Conservation (phyloP, 1,140 invertebrate species). For the Stegodyphus dumicola region DNA sequence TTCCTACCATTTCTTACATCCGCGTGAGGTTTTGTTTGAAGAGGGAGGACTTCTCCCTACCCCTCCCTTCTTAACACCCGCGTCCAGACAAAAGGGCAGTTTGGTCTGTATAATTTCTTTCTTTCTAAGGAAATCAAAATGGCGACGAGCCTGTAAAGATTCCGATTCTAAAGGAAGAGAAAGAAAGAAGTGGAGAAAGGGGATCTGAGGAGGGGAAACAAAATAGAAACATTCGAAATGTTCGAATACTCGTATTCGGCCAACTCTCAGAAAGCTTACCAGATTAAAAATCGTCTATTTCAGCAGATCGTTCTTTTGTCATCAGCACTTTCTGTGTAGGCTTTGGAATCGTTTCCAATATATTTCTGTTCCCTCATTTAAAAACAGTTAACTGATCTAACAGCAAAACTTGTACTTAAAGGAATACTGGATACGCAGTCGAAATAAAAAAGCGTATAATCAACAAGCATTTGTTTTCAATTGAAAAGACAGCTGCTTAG, state of each 20-base stretch:
- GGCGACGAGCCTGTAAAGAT: background rate
- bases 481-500: no score
- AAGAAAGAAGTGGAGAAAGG: background rate
- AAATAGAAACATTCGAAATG: background rate
- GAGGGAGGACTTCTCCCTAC: conserved; percentile 6
- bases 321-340: conserved; percentile 24
- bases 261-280: conserved; percentile 16
- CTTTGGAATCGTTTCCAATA: no score
- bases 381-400: no score
- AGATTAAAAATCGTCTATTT: conserved; percentile 51
- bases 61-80: background rate
- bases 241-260: conserved; percentile 45
- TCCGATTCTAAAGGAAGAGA: background rate
- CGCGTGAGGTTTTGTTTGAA: conserved; percentile 48
- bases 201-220: background rate
- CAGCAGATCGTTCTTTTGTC: conserved; percentile 17
- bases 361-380: no score
- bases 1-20: conserved; percentile 34
- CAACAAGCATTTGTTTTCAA: no score
- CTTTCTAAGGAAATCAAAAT: conserved; percentile 12
- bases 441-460: no score
- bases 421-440: no score
- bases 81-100: conserved; percentile 49
- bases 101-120: conserved; percentile 52
- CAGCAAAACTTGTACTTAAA: no score